These are phyloP conservation scores for Onychorhynchus coronatus DNA, from an alignment of 2,113 vertebrate species.

Conservation along the genomic window DNA sequence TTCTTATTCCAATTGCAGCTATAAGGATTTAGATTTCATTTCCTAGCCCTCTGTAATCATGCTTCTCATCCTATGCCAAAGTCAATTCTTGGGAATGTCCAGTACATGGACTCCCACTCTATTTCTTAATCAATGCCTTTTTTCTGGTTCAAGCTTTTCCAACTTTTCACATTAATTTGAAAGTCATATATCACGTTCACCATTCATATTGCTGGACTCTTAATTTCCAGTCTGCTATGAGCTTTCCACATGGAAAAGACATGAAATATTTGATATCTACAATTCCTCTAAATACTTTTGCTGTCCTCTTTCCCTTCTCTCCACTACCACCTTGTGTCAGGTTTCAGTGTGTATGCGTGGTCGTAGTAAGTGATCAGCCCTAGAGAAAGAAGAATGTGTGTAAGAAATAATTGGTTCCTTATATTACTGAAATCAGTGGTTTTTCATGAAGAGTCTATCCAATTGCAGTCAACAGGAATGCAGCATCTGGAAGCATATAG, in stretches of 20 bases:
- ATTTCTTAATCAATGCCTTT: not conserved
- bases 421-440: not conserved
- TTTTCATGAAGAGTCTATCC: not conserved
- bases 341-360: not conserved
- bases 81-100: not conserved
- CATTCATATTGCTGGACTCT: not conserved
- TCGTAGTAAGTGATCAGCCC: not conserved
- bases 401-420: not conserved
- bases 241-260: not conserved
- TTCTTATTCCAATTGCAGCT: not conserved
- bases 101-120: not conserved
- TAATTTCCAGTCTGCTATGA: not conserved
- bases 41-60: not conserved
- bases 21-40: not conserved
- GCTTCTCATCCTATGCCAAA: not conserved
- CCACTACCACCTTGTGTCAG: slow-evolving; percentile 41
- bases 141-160: not conserved
- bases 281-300: not conserved
- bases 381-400: not conserved
- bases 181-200: not conserved
- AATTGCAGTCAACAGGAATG: not conserved
- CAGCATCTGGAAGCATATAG: not conserved
- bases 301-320: not conserved
- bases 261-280: not conserved
- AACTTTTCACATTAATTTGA: not conserved